Evolutionary conservation across 2,113 vertebrate species (phyloP).

Genomic region (Centropus bengalensis): DNA sequence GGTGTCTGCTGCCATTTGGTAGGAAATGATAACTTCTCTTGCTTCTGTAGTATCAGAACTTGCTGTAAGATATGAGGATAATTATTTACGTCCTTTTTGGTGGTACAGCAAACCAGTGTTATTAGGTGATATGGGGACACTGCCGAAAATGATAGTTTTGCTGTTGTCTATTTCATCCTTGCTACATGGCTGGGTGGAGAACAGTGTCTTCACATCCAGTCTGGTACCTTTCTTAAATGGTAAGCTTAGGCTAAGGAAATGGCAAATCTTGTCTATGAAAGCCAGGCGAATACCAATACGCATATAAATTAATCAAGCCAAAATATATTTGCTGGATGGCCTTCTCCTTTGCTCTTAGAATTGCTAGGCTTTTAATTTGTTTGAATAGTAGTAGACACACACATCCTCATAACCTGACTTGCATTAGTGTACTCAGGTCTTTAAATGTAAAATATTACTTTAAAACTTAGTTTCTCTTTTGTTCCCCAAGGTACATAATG

Average conservation of each 20-base stretch:
- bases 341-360: neutral
- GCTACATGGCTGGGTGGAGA: neutral
- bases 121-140: neutral
- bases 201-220: neutral
- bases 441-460: neutral
- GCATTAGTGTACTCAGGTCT: neutral
- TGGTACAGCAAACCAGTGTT: neutral
- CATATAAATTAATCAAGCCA: neutral
- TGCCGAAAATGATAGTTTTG: neutral
- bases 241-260: neutral
- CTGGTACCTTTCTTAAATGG: neutral
- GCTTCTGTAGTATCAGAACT: neutral
- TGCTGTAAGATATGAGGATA: neutral
- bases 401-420: neutral
- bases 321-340: neutral
- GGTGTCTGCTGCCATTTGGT: neutral
- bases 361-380: neutral
- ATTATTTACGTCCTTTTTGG: neutral
- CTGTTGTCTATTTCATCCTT: neutral
- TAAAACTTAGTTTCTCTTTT: neutral
- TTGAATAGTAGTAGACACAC: neutral
- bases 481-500: constrained; percentile 78
- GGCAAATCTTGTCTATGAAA: neutral
- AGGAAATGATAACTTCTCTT: neutral
- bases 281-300: neutral